Evolutionary conservation across 2,888 invertebrate species (phyloP).

Genomic region (Ectobius pallidus): DNA sequence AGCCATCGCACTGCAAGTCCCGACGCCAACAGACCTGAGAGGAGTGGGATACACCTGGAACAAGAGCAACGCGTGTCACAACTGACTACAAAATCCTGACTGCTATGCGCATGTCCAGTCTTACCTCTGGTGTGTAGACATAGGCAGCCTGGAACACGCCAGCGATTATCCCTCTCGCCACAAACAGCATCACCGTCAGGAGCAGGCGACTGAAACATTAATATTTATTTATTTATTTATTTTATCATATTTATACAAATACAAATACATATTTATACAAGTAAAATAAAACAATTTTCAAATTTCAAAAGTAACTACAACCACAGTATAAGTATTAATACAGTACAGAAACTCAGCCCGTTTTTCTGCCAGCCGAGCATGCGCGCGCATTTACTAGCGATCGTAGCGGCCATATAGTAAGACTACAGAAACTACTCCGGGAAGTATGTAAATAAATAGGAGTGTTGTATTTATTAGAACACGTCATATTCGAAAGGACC

Average conservation of each 20-base stretch:
- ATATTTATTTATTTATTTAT: conserved; percentile 39
- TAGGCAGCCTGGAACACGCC: conserved; percentile 95
- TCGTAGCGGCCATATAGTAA: too few relatives aligned
- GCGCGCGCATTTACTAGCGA: too few relatives aligned
- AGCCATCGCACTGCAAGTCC: conserved; percentile 89
- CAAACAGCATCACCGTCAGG: conserved; percentile 82
- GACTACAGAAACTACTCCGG: too few relatives aligned
- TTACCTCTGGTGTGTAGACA: conserved; percentile 90
- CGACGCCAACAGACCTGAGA: conserved; percentile 87
- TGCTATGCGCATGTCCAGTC: too few relatives aligned
- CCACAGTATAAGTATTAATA: conserved; percentile 28
- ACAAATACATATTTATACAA: too few relatives aligned
- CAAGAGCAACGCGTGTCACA: neutral
- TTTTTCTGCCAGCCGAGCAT: too few relatives aligned
- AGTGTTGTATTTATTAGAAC: too few relatives aligned
- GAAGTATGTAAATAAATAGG: too few relatives aligned
- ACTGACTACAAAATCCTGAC: neutral
- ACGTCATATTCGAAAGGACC: too few relatives aligned
- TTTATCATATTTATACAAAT: too few relatives aligned
- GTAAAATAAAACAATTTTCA: too few relatives aligned
- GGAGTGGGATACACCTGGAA: conserved; percentile 83
- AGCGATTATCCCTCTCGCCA: conserved; percentile 90
- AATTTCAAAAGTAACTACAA: conserved; percentile 34
- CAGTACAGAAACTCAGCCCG: too few relatives aligned
- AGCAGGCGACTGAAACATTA: conserved; percentile 68